Evolutionary conservation across 2,888 invertebrate genomes (phyloP), one percentile per base, ranked within the genome.

Genomic region (Chydorus sphaericus): DNA sequence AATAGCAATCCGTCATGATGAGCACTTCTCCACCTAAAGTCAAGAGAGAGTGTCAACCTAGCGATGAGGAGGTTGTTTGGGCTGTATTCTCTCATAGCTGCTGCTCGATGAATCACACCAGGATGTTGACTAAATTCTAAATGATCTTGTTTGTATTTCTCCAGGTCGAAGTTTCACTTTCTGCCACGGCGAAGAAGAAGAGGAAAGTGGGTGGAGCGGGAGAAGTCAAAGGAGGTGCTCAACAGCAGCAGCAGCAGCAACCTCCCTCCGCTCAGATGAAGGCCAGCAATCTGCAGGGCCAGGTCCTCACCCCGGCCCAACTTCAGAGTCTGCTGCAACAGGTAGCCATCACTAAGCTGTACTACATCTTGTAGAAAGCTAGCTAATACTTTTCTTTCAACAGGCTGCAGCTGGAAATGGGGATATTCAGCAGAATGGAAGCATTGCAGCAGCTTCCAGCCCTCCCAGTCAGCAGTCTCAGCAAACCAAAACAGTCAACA

Each of bases 391-490:
- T 10, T 7, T 44, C 14, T 26, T 20, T 44, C 26, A 44, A 3
- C 10, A 44, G 51, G 33, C 68, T 68, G 14, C 63, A 60, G 33
- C 60, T 62, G 14, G 59, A 60, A 60, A 53, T 57, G 59, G 73
- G 16, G 72, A 72, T 63, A 71, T 73, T 61, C 64, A 62, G n/a
- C 65, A 68, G 14, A 51, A 60, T 54, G 67, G 71, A 36, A 65
- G 57, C 54, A 39, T 55, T 57, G 48, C 59, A 58, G 26, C 39
- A 18, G n/a, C n/a, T n/a, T n/a, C n/a, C n/a, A n/a, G n/a, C n/a
- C n/a, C n/a, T n/a, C n/a, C n/a, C n/a, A n/a, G n/a, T n/a, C n/a
- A n/a, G n/a, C 58, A 61, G 60, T 16, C 53, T n/a, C 52, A 60
- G 54, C 54, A 57, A 33, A 48, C 58, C 36, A 64, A 65, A 51